Evolutionary conservation across 2,797 vertebrate genomes (phyloP), one percentile per base, ranked within the genome.

Genomic region (Brotula barbata): DNA sequence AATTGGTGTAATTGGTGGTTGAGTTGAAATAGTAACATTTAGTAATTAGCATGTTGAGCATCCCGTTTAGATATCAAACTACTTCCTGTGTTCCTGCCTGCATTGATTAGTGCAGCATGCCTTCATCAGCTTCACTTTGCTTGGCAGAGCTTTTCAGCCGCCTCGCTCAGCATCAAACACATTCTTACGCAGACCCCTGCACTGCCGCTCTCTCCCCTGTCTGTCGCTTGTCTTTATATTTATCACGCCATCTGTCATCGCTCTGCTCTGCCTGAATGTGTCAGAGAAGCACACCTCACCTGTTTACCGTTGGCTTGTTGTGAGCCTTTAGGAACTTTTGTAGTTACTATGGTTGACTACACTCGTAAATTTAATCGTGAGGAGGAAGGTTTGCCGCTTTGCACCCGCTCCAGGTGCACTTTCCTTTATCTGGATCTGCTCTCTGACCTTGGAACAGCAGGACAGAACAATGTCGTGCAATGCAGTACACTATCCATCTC

Each of bases 11-110:
- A 72, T 67, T 73, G 45, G 54, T 75, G 66, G 49, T 72, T 81
- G 28, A 48, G 60, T 52, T 67, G 58, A 81, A 73, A 72, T 66
- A 65, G 65, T 71, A 58, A 46, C 68, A 66, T 79, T 70, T 75
- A 56, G 23, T 80, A 77, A 75, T 79, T 73, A 64, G 58, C 43
- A 50, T 70, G 60, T 71, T 70, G 63, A 69, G 57, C 23, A 52
- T 73, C 48, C 59, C 61, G 58, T 68, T 53, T 58, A 39, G 47
- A 61, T 61, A 52, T 74, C 43, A 7, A 20, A 76, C 37, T 20
- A 2, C 14, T 10, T 50, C 25, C 17, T 59, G 44, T 63, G 56
- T 54, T n/a, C 64, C 36, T 69, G 63, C 39, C 49, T 11, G 45
- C 37, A 67, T 54, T 60, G 48, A 64, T 59, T 58, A 69, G 65